Evolutionary conservation across 2,888 invertebrate genomes (phyloP), one percentile per base, ranked within the genome.

Genomic region (Dendrolimus houi): DNA sequence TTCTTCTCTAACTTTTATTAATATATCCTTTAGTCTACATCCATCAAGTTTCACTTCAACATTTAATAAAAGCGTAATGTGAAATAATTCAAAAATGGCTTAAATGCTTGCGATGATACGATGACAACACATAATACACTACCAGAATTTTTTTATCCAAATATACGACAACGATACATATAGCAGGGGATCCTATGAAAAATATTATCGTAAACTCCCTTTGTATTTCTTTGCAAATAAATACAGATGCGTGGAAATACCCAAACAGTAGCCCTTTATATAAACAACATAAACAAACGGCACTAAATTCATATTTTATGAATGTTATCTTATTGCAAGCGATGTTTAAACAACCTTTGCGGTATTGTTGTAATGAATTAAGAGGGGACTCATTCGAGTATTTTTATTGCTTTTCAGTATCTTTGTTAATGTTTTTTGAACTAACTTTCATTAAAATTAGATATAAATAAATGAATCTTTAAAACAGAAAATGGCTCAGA

Each of bases 221-320:
- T 57, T 61, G 60, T 64, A 64, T 66, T 62, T 63, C 57, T 64
- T 67, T 67, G 67, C 62, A 62, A 60, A 66, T 63, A 64, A 59
- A 60, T 63, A 56, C 54, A 57, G 57, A 57, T 58, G 56, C 56
- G 55, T 54, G 58, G 29, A 54, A 54, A 56, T 41, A 54, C 47
- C 9, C 47, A 47, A 56, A 55, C 54, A 59, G 29, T n/a, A 52
- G 47, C 58, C 58, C 56, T 52, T 42, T 52, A 41, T 12, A 56
- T 55, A 57, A 55, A 56, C 56, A 59, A 9, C 52, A 53, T 74
- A 72, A 77, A 73, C 74, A 80, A 83, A 80, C 71, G 78, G 61
- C 68, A 69, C 68, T 72, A 74, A 74, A 83, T 81, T 77, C 70
- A 75, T 74, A 74, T 70, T 67, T 67, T 63, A 61, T 73, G 76